phyloP scores from a whole-genome alignment of 2,113 vertebrate genomes.

The Podiceps cristatus region DNA sequence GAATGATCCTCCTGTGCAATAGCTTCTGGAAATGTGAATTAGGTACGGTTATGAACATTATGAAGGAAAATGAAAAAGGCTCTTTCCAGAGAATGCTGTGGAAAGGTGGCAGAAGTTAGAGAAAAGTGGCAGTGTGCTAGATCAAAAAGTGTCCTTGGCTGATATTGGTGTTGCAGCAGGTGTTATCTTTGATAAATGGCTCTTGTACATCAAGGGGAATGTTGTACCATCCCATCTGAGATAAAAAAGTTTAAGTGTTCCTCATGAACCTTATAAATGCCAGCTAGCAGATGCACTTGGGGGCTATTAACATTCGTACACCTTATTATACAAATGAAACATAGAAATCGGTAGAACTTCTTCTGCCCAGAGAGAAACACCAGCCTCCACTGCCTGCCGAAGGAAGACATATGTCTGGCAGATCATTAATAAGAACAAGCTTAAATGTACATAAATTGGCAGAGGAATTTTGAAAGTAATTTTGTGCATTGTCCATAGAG shows the following conservation, averaged over 20 bases:
- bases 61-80: not conserved
- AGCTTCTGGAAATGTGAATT: not conserved
- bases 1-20: not conserved
- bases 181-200: constrained; percentile 57
- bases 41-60: not conserved
- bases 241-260: constrained; percentile 58
- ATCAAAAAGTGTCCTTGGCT: constrained; percentile 43
- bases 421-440: not conserved
- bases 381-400: not conserved
- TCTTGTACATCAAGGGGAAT: constrained; percentile 58
- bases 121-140: not conserved
- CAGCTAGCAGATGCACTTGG: constrained; percentile 20
- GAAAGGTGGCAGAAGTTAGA: not conserved
- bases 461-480: not conserved
- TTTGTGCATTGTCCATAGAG: not conserved
- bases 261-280: constrained; percentile 75
- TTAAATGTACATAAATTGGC: not conserved
- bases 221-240: constrained; percentile 7
- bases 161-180: constrained; percentile 16
- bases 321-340: constrained; percentile 45
- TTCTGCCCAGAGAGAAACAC: not conserved
- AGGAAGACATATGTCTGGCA: not conserved
- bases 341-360: not conserved
- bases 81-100: not conserved
- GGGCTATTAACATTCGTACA: constrained; percentile 35